Base-by-base conservation (phyloP, 2,797 vertebrate genomes). In the Halcyon chelicuti region DNA sequence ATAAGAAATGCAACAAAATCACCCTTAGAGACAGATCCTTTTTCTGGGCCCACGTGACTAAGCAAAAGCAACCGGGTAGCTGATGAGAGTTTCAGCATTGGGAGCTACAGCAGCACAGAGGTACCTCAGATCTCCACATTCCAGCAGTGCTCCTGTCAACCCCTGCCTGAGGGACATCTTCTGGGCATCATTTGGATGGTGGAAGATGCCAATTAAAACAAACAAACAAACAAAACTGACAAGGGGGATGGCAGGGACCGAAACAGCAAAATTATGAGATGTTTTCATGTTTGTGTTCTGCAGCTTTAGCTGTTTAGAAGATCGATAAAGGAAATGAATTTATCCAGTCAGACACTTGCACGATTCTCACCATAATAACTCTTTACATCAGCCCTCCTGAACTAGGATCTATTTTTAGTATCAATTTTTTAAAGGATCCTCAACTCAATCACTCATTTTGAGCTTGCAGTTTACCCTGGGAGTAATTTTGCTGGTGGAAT, bases 401-500 rank as follows among this genome's bases (percentile, higher is more conserved):
- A 77, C 18, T 49, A 82, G 25, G 60, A 90, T 1, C 61, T 83
- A 83, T 80, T 95, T 91, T 94, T 83, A 91, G 85, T 22, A 75
- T 22, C 31, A 68, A 22, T 6, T 51, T 90, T 94, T 93, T 54
- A 80, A 83, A 93, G 89, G 49, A 71, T 78, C 46, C 60, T 95
- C 47, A 90, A 72, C 65, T 91, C 63, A 79, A 14, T 73, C 40
- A 40, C 82, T 85, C 49, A 83, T 86, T 91, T 65, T 51, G 75
- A 91, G 68, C 61, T 80, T 67, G 66, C 35, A 40, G 65, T 95
- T 91, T 93, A 67, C 52, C 52, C 31, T 44, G 22, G 33, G 42
- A 94, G 23, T 52, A 83, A 52, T 94, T 90, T 73, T 93, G 76
- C 78, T 54, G 40, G 33, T 90, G 37, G 31, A 74, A 94, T 94